Evolutionary conservation across 2,113 vertebrate genomes (phyloP).

Genomic region (Piprites chloris): DNA sequence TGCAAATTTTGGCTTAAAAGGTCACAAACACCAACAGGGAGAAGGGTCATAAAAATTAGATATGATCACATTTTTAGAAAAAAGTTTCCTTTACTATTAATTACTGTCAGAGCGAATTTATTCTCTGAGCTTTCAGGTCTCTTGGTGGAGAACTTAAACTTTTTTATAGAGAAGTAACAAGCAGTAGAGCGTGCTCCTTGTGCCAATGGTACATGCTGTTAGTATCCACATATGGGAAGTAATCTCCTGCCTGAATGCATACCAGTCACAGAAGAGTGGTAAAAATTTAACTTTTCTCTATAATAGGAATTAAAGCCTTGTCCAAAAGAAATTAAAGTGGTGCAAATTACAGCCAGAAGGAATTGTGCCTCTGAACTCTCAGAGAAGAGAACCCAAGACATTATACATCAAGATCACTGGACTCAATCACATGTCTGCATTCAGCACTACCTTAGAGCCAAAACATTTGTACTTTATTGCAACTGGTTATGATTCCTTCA

Average conservation of each 20-base stretch:
- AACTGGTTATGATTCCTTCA: not conserved
- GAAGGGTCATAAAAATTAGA: not conserved
- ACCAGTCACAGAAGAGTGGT: not conserved
- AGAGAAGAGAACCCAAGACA: not conserved
- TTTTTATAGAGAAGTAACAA: not conserved
- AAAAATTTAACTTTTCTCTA: not conserved
- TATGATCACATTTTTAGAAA: not conserved
- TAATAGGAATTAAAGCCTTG: not conserved
- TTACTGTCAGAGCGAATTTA: not conserved
- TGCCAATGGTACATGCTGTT: fast-evolving
- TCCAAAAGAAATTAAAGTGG: not conserved
- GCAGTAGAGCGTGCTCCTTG: not conserved
- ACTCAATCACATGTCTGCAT: not conserved
- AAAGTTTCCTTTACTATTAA: not conserved
- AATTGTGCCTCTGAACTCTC: not conserved
- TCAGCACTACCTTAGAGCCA: not conserved
- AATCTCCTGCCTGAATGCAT: not conserved
- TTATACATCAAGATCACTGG: not conserved
- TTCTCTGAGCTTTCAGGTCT: not conserved
- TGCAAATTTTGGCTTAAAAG: not conserved
- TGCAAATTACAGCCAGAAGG: not conserved
- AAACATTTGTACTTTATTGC: not conserved
- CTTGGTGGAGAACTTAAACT: not conserved
- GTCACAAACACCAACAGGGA: not conserved
- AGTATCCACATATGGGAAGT: not conserved